Evolutionary conservation across 2,888 invertebrate species (phyloP).

Genomic region (Subacronicta megacephala): DNA sequence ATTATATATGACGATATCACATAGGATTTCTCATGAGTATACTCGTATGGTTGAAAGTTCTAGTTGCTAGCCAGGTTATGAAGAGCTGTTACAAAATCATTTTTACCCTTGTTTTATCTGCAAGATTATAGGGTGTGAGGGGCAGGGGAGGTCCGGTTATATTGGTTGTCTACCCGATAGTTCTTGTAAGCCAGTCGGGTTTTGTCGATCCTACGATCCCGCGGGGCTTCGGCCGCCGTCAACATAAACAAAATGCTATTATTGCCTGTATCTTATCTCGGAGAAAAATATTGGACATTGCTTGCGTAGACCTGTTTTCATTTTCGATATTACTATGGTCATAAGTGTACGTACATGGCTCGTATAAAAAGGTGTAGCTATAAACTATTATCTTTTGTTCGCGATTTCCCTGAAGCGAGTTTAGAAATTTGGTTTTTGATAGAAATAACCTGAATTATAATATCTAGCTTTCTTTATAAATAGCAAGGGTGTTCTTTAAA

Average conservation of each 20-base stretch:
- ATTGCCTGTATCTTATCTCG: conserved; percentile 84
- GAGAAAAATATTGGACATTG: conserved; percentile 75
- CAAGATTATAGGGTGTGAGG: not conserved
- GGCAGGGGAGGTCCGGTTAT: conserved; percentile 49
- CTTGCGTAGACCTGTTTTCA: conserved; percentile 64
- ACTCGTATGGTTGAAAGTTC: conserved; percentile 60
- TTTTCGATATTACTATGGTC: conserved; percentile 60
- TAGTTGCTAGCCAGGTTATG: conserved; percentile 56
- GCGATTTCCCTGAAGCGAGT: conserved; percentile 4
- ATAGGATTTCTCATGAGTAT: conserved; percentile 68
- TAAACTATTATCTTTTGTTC: conserved; percentile 25
- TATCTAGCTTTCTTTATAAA: not conserved
- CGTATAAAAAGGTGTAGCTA: conserved; percentile 34
- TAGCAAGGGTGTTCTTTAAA: not conserved
- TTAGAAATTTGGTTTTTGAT: conserved; percentile 16
- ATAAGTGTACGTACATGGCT: conserved; percentile 34
- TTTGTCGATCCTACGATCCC: conserved; percentile 62
- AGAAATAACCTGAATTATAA: conserved; percentile 16
- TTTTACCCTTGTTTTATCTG: conserved; percentile 6
- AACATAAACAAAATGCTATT: conserved; percentile 86
- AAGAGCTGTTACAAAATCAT: conserved; percentile 18
- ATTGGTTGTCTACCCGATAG: conserved; percentile 69
- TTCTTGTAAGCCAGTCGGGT: conserved; percentile 54
- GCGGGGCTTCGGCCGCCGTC: conserved; percentile 76
- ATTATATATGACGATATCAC: conserved; percentile 64